Conservation (phyloP, 2,888 invertebrate species). For the Noctua janthe region DNA sequence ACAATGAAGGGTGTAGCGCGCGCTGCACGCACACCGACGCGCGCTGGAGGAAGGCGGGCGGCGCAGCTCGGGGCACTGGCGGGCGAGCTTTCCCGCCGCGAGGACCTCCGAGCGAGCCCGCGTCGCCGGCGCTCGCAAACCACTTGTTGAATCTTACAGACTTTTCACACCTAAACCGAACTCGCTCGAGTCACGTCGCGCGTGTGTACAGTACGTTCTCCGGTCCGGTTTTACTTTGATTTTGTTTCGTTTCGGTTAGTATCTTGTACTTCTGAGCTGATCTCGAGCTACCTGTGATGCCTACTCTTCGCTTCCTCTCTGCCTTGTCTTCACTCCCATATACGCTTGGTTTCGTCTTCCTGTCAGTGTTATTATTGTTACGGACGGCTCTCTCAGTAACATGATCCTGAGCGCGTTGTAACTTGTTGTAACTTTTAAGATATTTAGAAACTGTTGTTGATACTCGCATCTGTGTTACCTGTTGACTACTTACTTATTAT, state of each 20-base stretch:
- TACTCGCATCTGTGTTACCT: slow-evolving; percentile 89
- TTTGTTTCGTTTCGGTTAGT: slow-evolving; percentile 59
- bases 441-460: slow-evolving; percentile 87
- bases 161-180: slow-evolving; percentile 78
- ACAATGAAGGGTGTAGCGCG: slow-evolving; percentile 71
- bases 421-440: slow-evolving; percentile 88
- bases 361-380: slow-evolving; percentile 84
- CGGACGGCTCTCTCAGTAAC: slow-evolving; percentile 78
- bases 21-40: slow-evolving; percentile 71
- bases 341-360: slow-evolving; percentile 83
- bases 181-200: slow-evolving; percentile 78
- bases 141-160: slow-evolving; percentile 88
- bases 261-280: slow-evolving; percentile 63
- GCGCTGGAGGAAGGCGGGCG: slow-evolving; percentile 66
- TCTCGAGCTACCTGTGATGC: slow-evolving; percentile 83
- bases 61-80: slow-evolving; percentile 82
- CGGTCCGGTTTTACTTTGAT: slow-evolving; percentile 65
- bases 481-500: slow-evolving; percentile 87
- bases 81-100: slow-evolving; percentile 88
- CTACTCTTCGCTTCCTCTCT: slow-evolving; percentile 82
- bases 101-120: slow-evolving; percentile 78
- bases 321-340: slow-evolving; percentile 77
- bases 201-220: slow-evolving; percentile 71
- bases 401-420: slow-evolving; percentile 77
- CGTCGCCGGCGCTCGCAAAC: slow-evolving; percentile 83